A percentile compares a stretch with the other conserved stretches of the same genome.
These are phyloP conservation scores for Pempheris klunzingeri DNA, from an alignment of 2,797 vertebrate genomes.

Conservation along the genomic window DNA sequence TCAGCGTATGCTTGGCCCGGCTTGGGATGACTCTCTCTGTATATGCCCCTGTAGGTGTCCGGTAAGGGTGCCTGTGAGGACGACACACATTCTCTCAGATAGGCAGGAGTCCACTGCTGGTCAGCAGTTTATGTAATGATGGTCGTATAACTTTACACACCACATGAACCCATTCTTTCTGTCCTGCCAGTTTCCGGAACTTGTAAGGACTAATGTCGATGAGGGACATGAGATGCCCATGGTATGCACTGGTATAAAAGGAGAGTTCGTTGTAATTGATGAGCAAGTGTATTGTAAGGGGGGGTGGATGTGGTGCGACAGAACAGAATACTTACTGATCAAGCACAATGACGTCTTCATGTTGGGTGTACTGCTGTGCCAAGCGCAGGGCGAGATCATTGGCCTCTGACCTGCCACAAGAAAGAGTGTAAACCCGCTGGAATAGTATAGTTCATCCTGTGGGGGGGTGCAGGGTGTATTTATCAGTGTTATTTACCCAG, in stretches of 20 bases:
- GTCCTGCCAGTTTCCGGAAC: conserved; percentile 93
- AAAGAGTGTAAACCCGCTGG: conserved; percentile 27
- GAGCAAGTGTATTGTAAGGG: neutral
- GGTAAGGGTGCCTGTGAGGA: conserved; percentile 90
- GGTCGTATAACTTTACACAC: conserved; percentile 83
- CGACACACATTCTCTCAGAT: conserved; percentile 20
- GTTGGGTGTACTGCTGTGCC: conserved; percentile 90
- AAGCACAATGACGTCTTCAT: conserved; percentile 91
- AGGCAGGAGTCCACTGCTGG: neutral
- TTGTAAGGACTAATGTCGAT: conserved; percentile 99
- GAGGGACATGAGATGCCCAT: conserved; percentile 94
- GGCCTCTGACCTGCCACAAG: conserved; percentile 90
- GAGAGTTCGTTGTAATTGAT: conserved; percentile 48
- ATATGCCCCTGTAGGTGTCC: conserved; percentile 92
- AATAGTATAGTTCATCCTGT: neutral
- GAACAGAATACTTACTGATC: conserved; percentile 89
- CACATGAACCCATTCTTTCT: conserved; percentile 99
- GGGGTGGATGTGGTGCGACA: neutral
- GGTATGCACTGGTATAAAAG: conserved; percentile 89
- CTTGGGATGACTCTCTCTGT: conserved; percentile 88
- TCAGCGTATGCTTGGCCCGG: conserved; percentile 90
- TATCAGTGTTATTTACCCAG: conserved; percentile 86
- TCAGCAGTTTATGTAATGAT: conserved; percentile 25
- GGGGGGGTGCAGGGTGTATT: too few relatives aligned
- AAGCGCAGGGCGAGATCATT: conserved; percentile 94